A percentile compares a stretch with the other conserved stretches of the same genome.
Evolutionary conservation across 2,888 invertebrate species (phyloP).

Genomic region (Uropetala carovei): DNA sequence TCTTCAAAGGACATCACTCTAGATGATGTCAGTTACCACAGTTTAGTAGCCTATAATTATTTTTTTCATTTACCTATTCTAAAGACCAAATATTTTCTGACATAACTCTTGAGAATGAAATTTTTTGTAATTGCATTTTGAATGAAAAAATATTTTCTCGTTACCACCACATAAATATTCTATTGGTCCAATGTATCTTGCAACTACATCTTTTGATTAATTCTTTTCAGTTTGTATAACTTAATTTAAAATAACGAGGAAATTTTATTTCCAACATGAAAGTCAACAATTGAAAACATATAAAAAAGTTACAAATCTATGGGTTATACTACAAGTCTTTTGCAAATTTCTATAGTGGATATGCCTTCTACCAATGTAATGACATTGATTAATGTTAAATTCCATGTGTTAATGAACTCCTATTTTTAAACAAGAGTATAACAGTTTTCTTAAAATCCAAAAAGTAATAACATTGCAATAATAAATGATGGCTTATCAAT

Average conservation of each 20-base stretch:
- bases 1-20: conserved; percentile 46
- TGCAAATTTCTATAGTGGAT: conserved; percentile 41
- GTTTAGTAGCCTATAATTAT: conserved; percentile 40
- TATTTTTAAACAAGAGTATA: conserved; percentile 57
- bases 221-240: conserved; percentile 39
- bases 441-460: conserved; percentile 40
- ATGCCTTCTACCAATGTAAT: conserved; percentile 36
- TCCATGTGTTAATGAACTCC: conserved; percentile 41
- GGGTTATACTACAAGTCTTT: conserved; percentile 28
- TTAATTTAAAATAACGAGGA: conserved; percentile 50
- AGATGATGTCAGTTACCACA: conserved; percentile 57
- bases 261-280: conserved; percentile 52
- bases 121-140: conserved; percentile 33
- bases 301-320: conserved; percentile 56
- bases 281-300: conserved; percentile 55
- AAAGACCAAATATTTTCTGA: conserved; percentile 60
- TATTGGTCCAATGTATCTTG: conserved; percentile 58
- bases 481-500: conserved; percentile 30
- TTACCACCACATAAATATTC: conserved; percentile 47
- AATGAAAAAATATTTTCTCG: conserved; percentile 37
- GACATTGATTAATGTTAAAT: conserved; percentile 56
- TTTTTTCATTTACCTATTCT: conserved; percentile 49
- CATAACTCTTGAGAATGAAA: conserved; percentile 43
- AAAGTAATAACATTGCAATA: conserved; percentile 35
- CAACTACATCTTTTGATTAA: conserved; percentile 42